A percentile compares a stretch with the other conserved stretches of the same genome.
Evolutionary conservation across 2,113 vertebrate species (phyloP).

Genomic region (Bucco capensis): DNA sequence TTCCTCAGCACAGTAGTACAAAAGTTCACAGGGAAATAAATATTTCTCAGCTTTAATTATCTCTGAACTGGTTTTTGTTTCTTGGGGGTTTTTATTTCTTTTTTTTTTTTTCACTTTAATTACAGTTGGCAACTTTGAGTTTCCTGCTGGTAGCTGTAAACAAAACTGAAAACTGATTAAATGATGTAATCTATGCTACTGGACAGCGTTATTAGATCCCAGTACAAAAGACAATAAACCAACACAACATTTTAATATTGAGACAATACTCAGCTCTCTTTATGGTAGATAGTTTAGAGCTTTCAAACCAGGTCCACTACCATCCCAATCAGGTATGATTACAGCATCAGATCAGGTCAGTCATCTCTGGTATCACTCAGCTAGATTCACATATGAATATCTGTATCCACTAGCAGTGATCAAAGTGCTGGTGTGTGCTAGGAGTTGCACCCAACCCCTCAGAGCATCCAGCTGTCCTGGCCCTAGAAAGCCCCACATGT

Average conservation of each 20-base stretch:
- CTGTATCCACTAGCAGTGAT: background rate
- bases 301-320: background rate
- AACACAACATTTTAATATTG: background rate
- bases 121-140: conserved; percentile 6
- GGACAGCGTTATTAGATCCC: background rate
- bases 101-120: conserved; percentile 10
- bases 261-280: background rate
- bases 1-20: background rate
- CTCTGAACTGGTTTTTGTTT: background rate
- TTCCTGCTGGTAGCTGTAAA: conserved; percentile 31
- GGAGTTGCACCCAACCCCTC: background rate
- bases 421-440: background rate
- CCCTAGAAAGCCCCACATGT: background rate
- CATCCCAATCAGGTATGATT: background rate
- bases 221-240: background rate
- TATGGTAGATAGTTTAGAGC: background rate
- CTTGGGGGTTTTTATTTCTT: background rate
- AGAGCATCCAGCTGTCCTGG: background rate
- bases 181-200: background rate
- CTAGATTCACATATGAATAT: accelerated
- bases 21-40: background rate
- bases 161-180: conserved; percentile 41
- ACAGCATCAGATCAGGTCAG: background rate
- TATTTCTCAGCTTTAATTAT: conserved; percentile 10
- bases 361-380: background rate